A percentile compares a stretch with the other conserved stretches of the same genome.
Evolutionary conservation across 1,140 invertebrate species (phyloP).

Genomic region (Oncopodura yosiiana): DNA sequence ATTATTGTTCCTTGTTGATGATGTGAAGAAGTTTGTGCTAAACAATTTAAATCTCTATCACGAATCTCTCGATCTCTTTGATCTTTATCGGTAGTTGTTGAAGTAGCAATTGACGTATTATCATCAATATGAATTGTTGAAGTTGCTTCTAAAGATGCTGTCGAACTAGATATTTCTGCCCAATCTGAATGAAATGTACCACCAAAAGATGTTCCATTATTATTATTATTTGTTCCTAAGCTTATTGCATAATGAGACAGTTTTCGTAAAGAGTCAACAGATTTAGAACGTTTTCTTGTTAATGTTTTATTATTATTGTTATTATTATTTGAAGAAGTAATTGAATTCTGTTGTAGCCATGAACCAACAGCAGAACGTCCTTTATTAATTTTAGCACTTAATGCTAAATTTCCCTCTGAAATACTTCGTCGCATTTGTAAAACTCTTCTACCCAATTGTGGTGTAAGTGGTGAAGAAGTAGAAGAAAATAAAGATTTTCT

Average conservation of each 20-base stretch:
- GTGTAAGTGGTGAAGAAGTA: slow-evolving; percentile 1
- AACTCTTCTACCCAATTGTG: slow-evolving; percentile 22
- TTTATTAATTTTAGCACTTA: too few relatives aligned
- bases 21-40: too few relatives aligned
- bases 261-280: slow-evolving; percentile 23
- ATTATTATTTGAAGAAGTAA: slow-evolving; percentile 1
- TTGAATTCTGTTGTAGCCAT: too few relatives aligned
- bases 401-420: too few relatives aligned
- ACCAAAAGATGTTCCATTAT: not conserved
- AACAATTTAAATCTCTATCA: not conserved
- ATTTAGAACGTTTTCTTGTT: slow-evolving; percentile 19
- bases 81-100: too few relatives aligned
- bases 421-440: too few relatives aligned
- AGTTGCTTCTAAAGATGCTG: slow-evolving; percentile 29
- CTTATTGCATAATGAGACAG: not conserved
- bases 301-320: slow-evolving; percentile 6
- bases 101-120: too few relatives aligned
- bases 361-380: too few relatives aligned
- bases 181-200: slow-evolving; percentile 25
- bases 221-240: slow-evolving; percentile 7
- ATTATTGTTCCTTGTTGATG: not conserved
- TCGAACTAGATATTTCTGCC: slow-evolving; percentile 31
- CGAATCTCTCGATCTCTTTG: too few relatives aligned
- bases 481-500: slow-evolving; percentile 28
- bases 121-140: slow-evolving; percentile 25